Percentiles rank a stretch among this genome's conserved stretches.
phyloP scores from a whole-genome alignment of 2,113 vertebrate genomes.

The Anas platyrhynchos region DNA sequence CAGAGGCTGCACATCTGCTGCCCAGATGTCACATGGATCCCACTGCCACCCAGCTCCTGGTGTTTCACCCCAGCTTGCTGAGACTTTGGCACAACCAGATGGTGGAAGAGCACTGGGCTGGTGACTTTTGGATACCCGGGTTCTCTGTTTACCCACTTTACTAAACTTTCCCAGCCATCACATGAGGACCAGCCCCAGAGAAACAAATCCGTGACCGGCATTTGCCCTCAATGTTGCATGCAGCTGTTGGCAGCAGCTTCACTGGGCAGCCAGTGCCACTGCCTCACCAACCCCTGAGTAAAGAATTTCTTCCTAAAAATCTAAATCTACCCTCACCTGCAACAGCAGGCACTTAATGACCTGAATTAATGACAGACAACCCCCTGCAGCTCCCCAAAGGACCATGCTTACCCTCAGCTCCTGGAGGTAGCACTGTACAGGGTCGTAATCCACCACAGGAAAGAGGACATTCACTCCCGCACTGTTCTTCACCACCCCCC shows the following conservation, averaged over 20 bases:
- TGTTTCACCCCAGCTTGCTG: neutral
- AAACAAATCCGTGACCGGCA: neutral
- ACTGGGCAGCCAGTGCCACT: neutral
- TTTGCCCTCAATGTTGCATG: neutral
- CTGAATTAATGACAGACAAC: neutral
- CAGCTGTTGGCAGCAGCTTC: neutral
- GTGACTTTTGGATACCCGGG: neutral
- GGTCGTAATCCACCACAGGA: constrained; percentile 91
- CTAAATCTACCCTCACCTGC: neutral
- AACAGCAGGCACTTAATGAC: neutral
- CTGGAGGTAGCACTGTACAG: constrained; percentile 85
- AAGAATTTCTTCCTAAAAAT: neutral
- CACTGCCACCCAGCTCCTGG: neutral
- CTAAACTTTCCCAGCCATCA: neutral
- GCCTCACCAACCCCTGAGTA: neutral
- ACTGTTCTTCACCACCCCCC: constrained; percentile 71
- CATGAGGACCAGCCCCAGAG: neutral
- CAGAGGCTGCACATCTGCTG: neutral
- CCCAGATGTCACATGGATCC: neutral
- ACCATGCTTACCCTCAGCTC: constrained; percentile 84
- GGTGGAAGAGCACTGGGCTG: rapidly evolving
- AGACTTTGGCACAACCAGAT: neutral
- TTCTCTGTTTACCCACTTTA: neutral
- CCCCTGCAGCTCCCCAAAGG: too few species aligned
- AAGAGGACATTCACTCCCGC: constrained; percentile 64